Evolutionary conservation across 2,888 invertebrate species (phyloP).

Genomic region (Disparrhopalites patrizii): DNA sequence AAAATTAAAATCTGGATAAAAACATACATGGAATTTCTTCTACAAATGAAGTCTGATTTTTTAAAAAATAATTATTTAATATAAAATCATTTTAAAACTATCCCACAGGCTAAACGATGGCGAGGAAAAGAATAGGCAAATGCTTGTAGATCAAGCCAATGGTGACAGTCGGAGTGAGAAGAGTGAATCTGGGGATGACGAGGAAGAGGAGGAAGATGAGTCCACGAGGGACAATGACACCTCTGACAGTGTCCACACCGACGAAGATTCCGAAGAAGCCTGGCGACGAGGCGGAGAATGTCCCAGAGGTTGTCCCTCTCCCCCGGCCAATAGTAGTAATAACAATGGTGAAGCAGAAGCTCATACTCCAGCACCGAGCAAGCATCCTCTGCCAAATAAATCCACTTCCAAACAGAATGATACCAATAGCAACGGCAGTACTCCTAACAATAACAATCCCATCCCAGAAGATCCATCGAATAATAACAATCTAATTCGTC

Average conservation of each 20-base stretch:
- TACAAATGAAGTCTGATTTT: background rate
- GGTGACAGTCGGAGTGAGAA: slow-evolving; percentile 13
- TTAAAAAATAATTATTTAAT: background rate
- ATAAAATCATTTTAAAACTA: background rate
- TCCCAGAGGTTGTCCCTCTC: no score
- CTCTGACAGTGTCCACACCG: background rate
- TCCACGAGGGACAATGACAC: slow-evolving; percentile 12
- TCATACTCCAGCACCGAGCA: background rate
- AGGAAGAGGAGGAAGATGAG: no score
- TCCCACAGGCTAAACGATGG: slow-evolving; percentile 27
- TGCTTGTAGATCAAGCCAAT: background rate
- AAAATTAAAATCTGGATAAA: background rate
- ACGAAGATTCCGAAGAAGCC: background rate
- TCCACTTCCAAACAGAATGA: no score
- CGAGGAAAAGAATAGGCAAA: slow-evolving; percentile 2
- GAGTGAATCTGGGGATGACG: slow-evolving; percentile 1
- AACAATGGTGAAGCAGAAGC: no score
- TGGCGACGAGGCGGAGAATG: no score
- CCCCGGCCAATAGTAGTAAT: no score
- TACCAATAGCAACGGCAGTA: no score
- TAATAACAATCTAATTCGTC: no score
- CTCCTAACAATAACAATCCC: no score
- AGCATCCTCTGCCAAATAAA: background rate
- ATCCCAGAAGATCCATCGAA: no score
- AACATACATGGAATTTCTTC: background rate